Conservation (phyloP, 2,113 vertebrate species). For the Caloenas nicobarica region DNA sequence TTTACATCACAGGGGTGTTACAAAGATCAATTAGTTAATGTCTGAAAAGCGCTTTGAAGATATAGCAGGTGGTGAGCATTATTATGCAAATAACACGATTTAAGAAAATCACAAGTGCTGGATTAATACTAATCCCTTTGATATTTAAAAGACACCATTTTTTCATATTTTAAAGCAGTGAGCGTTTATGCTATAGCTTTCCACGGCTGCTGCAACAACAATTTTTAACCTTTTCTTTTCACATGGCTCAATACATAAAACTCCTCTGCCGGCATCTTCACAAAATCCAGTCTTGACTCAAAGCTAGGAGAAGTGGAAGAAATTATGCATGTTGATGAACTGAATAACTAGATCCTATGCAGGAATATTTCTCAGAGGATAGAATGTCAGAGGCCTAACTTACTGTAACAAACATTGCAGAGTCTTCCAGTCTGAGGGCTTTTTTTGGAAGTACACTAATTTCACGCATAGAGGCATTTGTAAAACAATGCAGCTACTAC, state of each 20-base stretch:
- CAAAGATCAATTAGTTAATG: constrained; percentile 66
- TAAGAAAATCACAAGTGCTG: constrained; percentile 66
- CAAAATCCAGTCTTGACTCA: neutral
- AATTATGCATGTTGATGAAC: constrained; percentile 50
- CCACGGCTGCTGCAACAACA: neutral
- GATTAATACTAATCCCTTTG: constrained; percentile 69
- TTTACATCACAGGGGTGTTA: constrained; percentile 51
- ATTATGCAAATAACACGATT: constrained; percentile 63
- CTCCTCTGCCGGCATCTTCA: constrained; percentile 22
- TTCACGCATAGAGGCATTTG: constrained; percentile 39
- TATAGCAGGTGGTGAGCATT: constrained; percentile 58
- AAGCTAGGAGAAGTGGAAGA: neutral
- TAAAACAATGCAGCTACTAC: constrained; percentile 47
- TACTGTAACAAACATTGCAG: constrained; percentile 52
- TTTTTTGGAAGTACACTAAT: constrained; percentile 48
- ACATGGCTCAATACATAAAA: neutral
- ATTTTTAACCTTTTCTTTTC: constrained; percentile 53
- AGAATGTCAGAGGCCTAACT: constrained; percentile 61
- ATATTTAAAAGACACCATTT: constrained; percentile 61
- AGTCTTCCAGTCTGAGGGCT: neutral
- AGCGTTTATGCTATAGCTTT: constrained; percentile 28
- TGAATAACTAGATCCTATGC: constrained; percentile 46
- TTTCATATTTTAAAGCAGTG: constrained; percentile 65
- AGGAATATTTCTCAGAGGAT: constrained; percentile 62
- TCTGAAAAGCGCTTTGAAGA: constrained; percentile 61